Conservation (phyloP, 1,140 invertebrate genomes). For the Cataglyphis hispanica region DNA sequence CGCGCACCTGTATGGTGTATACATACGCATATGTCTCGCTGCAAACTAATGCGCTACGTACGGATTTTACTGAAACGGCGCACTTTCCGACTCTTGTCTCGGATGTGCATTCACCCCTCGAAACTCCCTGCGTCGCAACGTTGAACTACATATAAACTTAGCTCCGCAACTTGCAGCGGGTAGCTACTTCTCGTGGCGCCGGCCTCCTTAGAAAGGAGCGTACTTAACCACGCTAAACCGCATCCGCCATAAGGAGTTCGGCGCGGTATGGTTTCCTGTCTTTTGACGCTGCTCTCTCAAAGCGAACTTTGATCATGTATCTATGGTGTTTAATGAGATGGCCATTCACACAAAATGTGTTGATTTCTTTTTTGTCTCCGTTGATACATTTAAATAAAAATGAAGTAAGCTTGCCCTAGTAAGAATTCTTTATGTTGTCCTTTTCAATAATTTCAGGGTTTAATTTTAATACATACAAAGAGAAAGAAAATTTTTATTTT, state of each 20-base stretch:
- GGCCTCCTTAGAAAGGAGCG: slow-evolving; percentile 38
- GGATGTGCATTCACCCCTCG: not conserved
- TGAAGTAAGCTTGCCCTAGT: not conserved
- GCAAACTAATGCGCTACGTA: not conserved
- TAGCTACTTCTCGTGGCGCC: slow-evolving; percentile 42
- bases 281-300: slow-evolving; percentile 23
- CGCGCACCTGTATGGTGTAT: not conserved
- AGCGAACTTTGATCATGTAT: not conserved
- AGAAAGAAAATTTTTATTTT: not conserved
- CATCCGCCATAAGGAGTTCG: slow-evolving; percentile 43
- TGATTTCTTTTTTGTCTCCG: not conserved
- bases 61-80: slow-evolving; percentile 42
- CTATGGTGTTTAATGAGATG: not conserved
- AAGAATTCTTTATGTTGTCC: not conserved
- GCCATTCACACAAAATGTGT: not conserved
- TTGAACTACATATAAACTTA: slow-evolving; percentile 61
- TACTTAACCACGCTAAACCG: slow-evolving; percentile 54
- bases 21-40: slow-evolving; percentile 8
- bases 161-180: slow-evolving; percentile 32
- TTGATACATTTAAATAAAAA: not conserved
- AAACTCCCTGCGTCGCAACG: slow-evolving; percentile 31
- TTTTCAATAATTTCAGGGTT: not conserved
- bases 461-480: not conserved
- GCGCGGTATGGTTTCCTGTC: slow-evolving; percentile 36
- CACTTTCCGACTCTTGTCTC: slow-evolving; percentile 41